A percentile compares a stretch with the other conserved stretches of the same genome.
Conservation (phyloP, 2,113 vertebrate genomes). For the Python bivittatus region DNA sequence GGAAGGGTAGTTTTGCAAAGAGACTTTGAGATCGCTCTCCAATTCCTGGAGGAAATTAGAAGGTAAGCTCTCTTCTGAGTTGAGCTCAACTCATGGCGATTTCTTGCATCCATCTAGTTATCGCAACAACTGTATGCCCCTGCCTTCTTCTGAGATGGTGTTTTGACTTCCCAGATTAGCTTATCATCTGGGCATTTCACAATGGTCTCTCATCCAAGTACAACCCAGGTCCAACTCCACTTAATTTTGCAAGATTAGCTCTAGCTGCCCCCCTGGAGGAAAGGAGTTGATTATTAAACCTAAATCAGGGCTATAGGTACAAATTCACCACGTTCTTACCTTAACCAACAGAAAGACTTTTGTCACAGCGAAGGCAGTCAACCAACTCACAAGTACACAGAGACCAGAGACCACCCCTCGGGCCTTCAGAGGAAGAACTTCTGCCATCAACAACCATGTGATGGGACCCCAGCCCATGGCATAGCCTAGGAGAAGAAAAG, state of each 20-base stretch:
- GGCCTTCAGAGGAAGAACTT: slow-evolving; percentile 88
- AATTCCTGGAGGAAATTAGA: too few relatives aligned
- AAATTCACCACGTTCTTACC: slow-evolving; percentile 64
- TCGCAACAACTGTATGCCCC: too few relatives aligned
- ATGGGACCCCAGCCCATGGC: slow-evolving; percentile 98
- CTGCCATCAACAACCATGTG: slow-evolving; percentile 96
- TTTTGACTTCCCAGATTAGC: neutral
- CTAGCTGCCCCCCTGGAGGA: neutral
- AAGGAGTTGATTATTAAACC: neutral
- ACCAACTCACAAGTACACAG: slow-evolving; percentile 90
- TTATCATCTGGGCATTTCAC: neutral
- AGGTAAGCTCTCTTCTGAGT: too few relatives aligned
- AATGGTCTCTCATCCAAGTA: neutral
- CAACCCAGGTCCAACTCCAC: neutral
- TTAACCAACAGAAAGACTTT: slow-evolving; percentile 80
- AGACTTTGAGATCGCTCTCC: too few relatives aligned
- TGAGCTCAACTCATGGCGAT: too few relatives aligned
- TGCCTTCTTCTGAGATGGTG: neutral
- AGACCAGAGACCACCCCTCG: slow-evolving; percentile 88
- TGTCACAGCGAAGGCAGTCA: slow-evolving; percentile 88
- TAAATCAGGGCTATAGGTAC: neutral
- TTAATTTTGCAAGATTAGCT: neutral
- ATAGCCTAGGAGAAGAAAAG: slow-evolving; percentile 77
- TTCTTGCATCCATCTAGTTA: too few relatives aligned
- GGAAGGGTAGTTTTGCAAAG: too few relatives aligned